These are phyloP conservation scores for Conopomorpha cramerella DNA, from an alignment of 1,140 invertebrate genomes.

Conservation along the genomic window DNA sequence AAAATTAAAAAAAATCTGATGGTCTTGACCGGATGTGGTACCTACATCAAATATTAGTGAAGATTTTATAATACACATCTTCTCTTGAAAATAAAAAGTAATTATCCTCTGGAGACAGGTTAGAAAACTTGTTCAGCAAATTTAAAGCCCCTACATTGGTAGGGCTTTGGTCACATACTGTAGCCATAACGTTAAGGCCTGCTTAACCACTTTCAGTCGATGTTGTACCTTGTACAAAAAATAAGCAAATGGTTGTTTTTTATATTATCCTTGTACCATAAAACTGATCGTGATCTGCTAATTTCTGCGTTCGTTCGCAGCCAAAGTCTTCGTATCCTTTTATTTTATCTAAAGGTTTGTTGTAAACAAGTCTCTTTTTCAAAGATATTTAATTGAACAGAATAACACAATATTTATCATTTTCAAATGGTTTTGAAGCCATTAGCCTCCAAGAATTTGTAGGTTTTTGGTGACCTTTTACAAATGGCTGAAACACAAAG, in stretches of 20 bases:
- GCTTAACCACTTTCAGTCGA: not conserved
- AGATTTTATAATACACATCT: not conserved
- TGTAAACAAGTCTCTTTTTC: not conserved
- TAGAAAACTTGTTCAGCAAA: slow-evolving; percentile 1
- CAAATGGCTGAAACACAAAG: no score
- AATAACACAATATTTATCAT: no score
- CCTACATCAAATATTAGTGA: not conserved
- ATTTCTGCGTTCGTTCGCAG: no score
- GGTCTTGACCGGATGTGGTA: not conserved
- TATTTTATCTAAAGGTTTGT: not conserved
- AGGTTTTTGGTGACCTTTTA: no score
- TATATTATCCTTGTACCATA: no score
- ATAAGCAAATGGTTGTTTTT: not conserved
- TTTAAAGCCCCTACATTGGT: slow-evolving; percentile 7
- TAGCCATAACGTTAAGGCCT: slow-evolving; percentile 4
- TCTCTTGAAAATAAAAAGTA: no score
- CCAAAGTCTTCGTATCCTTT: not conserved
- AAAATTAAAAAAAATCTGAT: not conserved
- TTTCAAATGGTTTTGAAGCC: no score
- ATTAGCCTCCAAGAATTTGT: no score
- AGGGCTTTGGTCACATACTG: slow-evolving; percentile 7
- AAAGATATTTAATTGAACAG: not conserved
- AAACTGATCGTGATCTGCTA: not conserved
- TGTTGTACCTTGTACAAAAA: not conserved
- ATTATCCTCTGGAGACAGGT: not conserved